These are phyloP conservation scores for Drosophila athabasca DNA, from an alignment of 1,140 invertebrate species.

Conservation along the genomic window DNA sequence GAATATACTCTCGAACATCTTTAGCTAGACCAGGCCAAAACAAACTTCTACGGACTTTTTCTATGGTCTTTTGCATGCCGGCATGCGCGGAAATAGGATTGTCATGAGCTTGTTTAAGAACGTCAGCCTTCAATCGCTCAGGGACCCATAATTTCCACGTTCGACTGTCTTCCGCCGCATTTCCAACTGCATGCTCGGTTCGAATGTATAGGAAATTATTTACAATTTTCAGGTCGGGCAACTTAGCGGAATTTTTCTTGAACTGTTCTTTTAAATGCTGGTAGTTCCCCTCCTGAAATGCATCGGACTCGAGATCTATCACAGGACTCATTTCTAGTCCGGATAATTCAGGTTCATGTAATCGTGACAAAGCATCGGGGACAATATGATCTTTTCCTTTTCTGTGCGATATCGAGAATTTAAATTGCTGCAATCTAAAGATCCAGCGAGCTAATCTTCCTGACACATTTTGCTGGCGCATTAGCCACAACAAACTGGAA, in stretches of 20 bases:
- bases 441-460: constrained; percentile 6
- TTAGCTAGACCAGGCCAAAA: constrained; percentile 25
- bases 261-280: neutral
- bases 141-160: constrained; percentile 35
- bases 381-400: no score
- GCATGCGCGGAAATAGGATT: constrained; percentile 11
- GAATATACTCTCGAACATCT: constrained; percentile 21
- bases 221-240: constrained; percentile 7
- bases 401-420: no score
- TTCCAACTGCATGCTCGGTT: constrained; percentile 15
- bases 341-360: no score
- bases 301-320: no score
- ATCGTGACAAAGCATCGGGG: no score
- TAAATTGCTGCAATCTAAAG: neutral
- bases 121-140: neutral
- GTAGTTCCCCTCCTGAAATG: no score
- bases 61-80: constrained; percentile 31
- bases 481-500: constrained; percentile 12
- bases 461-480: constrained; percentile 13
- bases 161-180: constrained; percentile 1
- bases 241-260: neutral
- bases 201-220: constrained; percentile 10
- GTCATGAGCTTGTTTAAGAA: constrained; percentile 17
- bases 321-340: no score
- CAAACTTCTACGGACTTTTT: constrained; percentile 14